These are phyloP conservation scores for Phylloscopus whistleri DNA, from an alignment of 2,113 vertebrate species.

Conservation along the genomic window DNA sequence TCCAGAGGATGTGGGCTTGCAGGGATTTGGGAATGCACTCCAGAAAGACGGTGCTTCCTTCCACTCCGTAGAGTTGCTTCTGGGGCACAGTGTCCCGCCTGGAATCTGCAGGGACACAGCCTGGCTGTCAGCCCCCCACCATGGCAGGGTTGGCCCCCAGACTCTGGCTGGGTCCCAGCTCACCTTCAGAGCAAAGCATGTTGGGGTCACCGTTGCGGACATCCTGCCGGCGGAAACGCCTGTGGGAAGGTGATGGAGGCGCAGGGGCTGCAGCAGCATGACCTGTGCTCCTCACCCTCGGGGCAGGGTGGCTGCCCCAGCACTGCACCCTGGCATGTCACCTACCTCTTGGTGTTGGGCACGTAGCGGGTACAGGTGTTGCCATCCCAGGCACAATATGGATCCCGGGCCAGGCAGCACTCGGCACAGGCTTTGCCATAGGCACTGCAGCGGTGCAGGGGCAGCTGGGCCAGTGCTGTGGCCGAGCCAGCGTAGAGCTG, in stretches of 20 bases:
- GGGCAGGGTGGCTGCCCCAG: neutral
- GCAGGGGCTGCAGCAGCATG: fast-evolving
- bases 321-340: fast-evolving
- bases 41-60: constrained; percentile 90
- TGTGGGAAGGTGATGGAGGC: constrained; percentile 9
- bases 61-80: constrained; percentile 88
- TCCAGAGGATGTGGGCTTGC: constrained; percentile 89
- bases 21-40: constrained; percentile 95
- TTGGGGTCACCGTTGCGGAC: constrained; percentile 93
- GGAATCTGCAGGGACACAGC: constrained; percentile 72
- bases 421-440: constrained; percentile 93
- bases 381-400: constrained; percentile 97
- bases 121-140: neutral
- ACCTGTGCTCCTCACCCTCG: fast-evolving
- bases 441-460: constrained; percentile 89
- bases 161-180: fast-evolving
- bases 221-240: constrained; percentile 93
- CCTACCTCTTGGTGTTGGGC: constrained; percentile 89
- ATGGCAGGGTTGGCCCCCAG: neutral
- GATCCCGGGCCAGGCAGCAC: constrained; percentile 96
- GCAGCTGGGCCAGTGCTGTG: constrained; percentile 85
- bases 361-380: constrained; percentile 89
- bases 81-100: constrained; percentile 78
- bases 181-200: constrained; percentile 91
- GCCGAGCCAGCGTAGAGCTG: constrained; percentile 89